Evolutionary conservation across 2,113 vertebrate species (phyloP).

Genomic region (Chitala chitala): DNA sequence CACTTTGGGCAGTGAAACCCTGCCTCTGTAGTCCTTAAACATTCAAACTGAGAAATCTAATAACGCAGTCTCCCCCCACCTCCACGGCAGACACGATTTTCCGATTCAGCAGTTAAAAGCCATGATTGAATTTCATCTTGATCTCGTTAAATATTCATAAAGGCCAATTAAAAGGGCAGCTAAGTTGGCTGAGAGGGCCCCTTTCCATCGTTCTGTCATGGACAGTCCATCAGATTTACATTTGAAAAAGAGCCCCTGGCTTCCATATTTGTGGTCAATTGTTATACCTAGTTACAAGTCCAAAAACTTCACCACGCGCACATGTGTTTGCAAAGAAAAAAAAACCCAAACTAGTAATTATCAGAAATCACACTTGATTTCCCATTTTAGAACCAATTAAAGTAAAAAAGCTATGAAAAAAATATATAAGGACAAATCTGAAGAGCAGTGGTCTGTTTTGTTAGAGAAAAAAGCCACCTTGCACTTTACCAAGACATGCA

Average conservation of each 20-base stretch:
- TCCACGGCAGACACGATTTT: constrained; percentile 29
- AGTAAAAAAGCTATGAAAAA: no score
- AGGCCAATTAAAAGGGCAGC: constrained; percentile 91
- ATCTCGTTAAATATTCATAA: constrained; percentile 97
- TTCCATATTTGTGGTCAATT: constrained; percentile 43
- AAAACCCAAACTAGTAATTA: no score
- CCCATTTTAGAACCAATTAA: no score
- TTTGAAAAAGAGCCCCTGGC: constrained; percentile 65
- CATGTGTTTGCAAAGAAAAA: no score
- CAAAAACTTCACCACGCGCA: background rate
- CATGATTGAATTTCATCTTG: constrained; percentile 85
- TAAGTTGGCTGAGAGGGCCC: constrained; percentile 69
- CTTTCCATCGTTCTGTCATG: constrained; percentile 77
- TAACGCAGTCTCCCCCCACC: constrained; percentile 54
- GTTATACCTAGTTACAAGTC: constrained; percentile 4
- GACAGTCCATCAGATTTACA: constrained; percentile 60
- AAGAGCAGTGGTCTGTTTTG: background rate
- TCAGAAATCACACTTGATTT: no score
- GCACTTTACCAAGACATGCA: background rate
- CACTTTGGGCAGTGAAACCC: constrained; percentile 52
- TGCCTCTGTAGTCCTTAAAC: constrained; percentile 50
- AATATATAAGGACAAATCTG: background rate
- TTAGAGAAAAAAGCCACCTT: background rate
- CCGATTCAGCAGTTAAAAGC: constrained; percentile 80
- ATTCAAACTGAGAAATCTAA: constrained; percentile 63